Evolutionary conservation across 2,113 vertebrate species (phyloP).

Genomic region (Mixornis gularis): DNA sequence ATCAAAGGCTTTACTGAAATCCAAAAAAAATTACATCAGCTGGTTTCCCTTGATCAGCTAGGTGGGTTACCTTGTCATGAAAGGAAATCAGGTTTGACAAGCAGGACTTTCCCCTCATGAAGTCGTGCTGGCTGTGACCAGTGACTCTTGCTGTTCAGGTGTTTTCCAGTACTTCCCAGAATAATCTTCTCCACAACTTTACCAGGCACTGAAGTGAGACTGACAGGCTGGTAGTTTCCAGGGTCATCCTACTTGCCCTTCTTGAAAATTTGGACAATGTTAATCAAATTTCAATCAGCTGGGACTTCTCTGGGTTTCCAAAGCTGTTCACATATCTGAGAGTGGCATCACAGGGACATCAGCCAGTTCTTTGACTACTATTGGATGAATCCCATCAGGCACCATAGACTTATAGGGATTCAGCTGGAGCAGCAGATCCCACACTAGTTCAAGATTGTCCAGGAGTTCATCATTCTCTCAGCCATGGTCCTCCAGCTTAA

Average conservation of each 20-base stretch:
- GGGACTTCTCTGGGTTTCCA: not conserved
- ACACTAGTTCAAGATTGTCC: not conserved
- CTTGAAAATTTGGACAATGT: not conserved
- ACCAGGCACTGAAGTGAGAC: not conserved
- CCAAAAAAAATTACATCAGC: not conserved
- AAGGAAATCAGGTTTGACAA: not conserved
- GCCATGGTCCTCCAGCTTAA: not conserved
- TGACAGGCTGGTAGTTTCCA: not conserved
- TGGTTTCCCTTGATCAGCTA: not conserved
- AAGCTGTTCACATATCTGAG: not conserved
- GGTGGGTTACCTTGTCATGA: too few relatives aligned
- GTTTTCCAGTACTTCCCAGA: not conserved
- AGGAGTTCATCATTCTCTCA: not conserved
- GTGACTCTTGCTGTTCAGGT: not conserved
- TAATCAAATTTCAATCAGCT: not conserved
- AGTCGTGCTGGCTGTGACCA: rapidly evolving
- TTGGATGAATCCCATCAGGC: not conserved
- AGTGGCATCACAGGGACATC: not conserved
- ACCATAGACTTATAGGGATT: rapidly evolving
- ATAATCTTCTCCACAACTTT: not conserved
- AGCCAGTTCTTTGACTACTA: not conserved
- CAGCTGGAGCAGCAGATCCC: not conserved
- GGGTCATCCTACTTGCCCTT: not conserved
- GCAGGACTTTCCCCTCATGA: too few relatives aligned
- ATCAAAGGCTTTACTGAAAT: not conserved